phyloP scores from a whole-genome alignment of 2,113 vertebrate species.

The Chaetodon auriga region DNA sequence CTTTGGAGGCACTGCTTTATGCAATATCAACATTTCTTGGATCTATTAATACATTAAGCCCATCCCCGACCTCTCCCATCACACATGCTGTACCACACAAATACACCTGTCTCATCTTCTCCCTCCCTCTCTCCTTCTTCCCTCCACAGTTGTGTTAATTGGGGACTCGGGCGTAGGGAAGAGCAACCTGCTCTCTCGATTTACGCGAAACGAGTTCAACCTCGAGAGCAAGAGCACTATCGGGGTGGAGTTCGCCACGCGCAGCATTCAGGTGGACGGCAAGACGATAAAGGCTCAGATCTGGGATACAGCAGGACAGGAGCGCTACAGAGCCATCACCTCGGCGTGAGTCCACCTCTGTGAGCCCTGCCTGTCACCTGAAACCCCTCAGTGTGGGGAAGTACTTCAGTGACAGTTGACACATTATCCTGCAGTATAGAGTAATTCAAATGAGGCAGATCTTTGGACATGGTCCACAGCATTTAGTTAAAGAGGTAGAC shows the following conservation, averaged over 20 bases:
- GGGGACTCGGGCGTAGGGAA: constrained; percentile 87
- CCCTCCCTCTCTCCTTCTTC: neutral
- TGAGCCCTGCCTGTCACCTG: constrained; percentile 2
- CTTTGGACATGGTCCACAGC: neutral
- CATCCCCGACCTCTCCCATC: neutral
- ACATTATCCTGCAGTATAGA: neutral
- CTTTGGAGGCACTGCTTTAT: constrained; percentile 9
- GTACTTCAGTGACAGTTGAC: neutral
- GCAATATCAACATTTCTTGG: constrained; percentile 24
- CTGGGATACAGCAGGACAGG: constrained; percentile 98
- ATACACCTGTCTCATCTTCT: constrained; percentile 14
- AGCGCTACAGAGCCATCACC: constrained; percentile 97
- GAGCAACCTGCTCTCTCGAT: constrained; percentile 89
- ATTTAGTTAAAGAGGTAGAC: neutral
- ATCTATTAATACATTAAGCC: constrained; percentile 8
- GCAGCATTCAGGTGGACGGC: constrained; percentile 98
- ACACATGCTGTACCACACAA: neutral
- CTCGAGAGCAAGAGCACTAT: constrained; percentile 99
- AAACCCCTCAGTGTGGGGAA: constrained; percentile 2
- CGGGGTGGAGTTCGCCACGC: constrained; percentile 97
- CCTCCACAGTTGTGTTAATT: constrained; percentile 88
- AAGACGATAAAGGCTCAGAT: constrained; percentile 99
- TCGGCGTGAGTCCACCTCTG: constrained; percentile 90
- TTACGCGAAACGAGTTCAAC: constrained; percentile 98
- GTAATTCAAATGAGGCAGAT: neutral